Conservation (phyloP, 2,797 vertebrate genomes). For the Diplodus sargus region DNA sequence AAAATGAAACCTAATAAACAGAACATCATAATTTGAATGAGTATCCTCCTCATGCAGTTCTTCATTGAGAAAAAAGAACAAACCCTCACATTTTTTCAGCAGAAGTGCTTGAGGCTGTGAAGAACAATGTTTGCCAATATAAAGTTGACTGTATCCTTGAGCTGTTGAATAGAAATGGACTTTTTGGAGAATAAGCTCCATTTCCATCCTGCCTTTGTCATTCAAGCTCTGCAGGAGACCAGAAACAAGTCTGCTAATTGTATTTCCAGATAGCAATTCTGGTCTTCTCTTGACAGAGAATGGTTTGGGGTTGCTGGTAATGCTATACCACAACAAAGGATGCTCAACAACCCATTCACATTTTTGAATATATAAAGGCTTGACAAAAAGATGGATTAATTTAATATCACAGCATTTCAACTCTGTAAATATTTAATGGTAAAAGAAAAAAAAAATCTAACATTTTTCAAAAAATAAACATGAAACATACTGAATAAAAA, state of each 20-base stretch:
- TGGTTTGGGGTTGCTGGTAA: constrained; percentile 54
- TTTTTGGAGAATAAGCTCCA: constrained; percentile 58
- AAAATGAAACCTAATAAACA: too few relatives aligned
- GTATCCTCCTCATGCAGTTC: constrained; percentile 70
- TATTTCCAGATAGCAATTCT: constrained; percentile 51
- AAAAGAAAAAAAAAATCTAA: too few relatives aligned
- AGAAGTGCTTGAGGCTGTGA: constrained; percentile 55
- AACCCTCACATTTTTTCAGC: constrained; percentile 53
- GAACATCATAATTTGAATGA: constrained; percentile 11
- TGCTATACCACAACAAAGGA: too few relatives aligned
- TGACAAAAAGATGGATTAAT: too few relatives aligned
- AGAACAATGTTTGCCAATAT: constrained; percentile 73
- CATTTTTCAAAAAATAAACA: not conserved
- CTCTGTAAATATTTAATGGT: too few relatives aligned
- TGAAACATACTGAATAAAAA: not conserved
- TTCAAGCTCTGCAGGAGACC: constrained; percentile 63
- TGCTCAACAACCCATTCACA: too few relatives aligned
- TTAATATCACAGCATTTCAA: too few relatives aligned
- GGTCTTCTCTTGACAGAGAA: constrained; percentile 48
- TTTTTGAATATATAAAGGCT: too few relatives aligned
- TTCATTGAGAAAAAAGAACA: constrained; percentile 69
- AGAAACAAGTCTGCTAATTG: constrained; percentile 70
- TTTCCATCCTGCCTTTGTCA: constrained; percentile 32
- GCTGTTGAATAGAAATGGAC: constrained; percentile 52
- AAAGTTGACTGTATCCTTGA: constrained; percentile 56